phyloP scores from a whole-genome alignment of 53 echinoderm and acorn worm genomes.

The Mesocentrotus franciscanus region DNA sequence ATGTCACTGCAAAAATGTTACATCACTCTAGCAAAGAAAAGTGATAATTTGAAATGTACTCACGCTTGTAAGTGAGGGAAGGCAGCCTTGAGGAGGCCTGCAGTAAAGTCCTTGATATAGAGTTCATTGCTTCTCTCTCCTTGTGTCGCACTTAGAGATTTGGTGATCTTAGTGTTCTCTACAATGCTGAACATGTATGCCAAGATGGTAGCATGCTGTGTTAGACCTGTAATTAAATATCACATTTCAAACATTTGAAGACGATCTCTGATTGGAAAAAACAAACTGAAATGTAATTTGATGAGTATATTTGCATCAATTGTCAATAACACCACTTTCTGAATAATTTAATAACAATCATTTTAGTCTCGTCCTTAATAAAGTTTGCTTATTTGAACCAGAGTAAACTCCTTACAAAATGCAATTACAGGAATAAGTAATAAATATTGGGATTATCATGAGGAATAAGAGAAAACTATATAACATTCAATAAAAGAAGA shows the following conservation, averaged over 20 bases:
- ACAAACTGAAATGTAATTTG: neutral
- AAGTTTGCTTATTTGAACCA: too few relatives aligned
- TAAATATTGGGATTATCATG: too few relatives aligned
- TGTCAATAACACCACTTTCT: neutral
- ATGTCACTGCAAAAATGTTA: neutral
- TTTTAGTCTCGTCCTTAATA: too few relatives aligned
- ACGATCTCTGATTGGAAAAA: neutral
- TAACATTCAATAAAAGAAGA: too few relatives aligned
- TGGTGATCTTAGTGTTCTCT: conserved; percentile 87
- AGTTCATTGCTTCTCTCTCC: conserved; percentile 85
- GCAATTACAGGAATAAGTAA: too few relatives aligned
- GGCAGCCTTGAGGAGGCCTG: conserved; percentile 90
- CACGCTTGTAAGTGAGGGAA: conserved; percentile 98
- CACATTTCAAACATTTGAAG: neutral
- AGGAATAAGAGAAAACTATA: too few relatives aligned
- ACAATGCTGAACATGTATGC: conserved; percentile 99
- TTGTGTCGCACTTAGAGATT: conserved; percentile 79
- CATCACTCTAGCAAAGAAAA: neutral
- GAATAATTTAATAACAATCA: neutral
- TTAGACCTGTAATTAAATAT: conserved; percentile 77
- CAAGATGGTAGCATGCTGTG: conserved; percentile 95
- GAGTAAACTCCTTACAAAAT: too few relatives aligned
- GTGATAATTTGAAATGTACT: conserved; percentile 58
- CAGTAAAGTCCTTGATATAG: conserved; percentile 95
- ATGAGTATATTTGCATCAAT: neutral